These are phyloP conservation scores for Piscicola geometra DNA, from an alignment of 2,888 invertebrate genomes.

Conservation along the genomic window DNA sequence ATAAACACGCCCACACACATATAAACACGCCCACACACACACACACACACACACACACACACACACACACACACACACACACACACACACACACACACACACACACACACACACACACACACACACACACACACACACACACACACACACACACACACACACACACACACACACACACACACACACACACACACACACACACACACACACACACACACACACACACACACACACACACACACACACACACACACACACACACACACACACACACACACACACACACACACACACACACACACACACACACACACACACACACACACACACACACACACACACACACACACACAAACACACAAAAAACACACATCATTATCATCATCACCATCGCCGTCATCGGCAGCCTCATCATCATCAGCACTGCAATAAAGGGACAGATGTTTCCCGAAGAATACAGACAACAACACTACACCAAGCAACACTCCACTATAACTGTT, in stretches of 20 bases:
- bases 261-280: conserved; percentile 9
- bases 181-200: neutral
- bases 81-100: too few relatives aligned
- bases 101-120: neutral
- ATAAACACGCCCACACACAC: too few relatives aligned
- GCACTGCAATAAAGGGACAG: too few relatives aligned
- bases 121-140: neutral
- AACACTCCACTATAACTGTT: too few relatives aligned
- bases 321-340: conserved; percentile 14
- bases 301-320: conserved; percentile 9
- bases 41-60: too few relatives aligned
- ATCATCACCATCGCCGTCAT: too few relatives aligned
- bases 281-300: conserved; percentile 14
- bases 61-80: too few relatives aligned
- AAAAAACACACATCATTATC: too few relatives aligned
- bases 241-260: conserved; percentile 18
- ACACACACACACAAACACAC: conserved; percentile 9
- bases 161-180: neutral
- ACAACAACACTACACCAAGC: too few relatives aligned
- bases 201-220: conserved; percentile 10
- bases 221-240: conserved; percentile 15
- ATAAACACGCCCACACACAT: too few relatives aligned
- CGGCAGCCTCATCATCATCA: too few relatives aligned
- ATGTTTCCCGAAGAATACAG: too few relatives aligned
- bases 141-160: neutral